These are phyloP conservation scores for Dendrocincla fuliginosa DNA, from an alignment of 2,797 vertebrate genomes.

Conservation along the genomic window DNA sequence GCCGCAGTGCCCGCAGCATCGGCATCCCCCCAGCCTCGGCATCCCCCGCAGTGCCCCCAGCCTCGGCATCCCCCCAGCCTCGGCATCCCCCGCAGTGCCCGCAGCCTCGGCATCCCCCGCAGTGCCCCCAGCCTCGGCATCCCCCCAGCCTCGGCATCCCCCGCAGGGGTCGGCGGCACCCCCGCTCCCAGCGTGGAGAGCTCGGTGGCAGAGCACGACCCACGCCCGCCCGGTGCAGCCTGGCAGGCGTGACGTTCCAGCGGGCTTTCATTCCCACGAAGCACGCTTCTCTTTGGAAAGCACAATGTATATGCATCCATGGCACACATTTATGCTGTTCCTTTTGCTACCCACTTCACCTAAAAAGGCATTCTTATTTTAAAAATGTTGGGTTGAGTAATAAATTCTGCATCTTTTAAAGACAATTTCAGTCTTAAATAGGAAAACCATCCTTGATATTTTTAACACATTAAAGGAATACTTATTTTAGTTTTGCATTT, in stretches of 20 bases:
- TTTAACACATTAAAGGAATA: not conserved
- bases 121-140: too few relatives aligned
- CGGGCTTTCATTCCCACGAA: rapidly evolving
- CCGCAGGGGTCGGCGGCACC: not conserved
- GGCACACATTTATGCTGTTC: rapidly evolving
- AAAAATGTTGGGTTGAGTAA: not conserved
- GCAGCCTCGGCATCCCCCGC: too few relatives aligned
- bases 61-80: too few relatives aligned
- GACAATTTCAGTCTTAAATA: not conserved
- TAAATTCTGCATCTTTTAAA: not conserved
- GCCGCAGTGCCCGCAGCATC: constrained; percentile 23
- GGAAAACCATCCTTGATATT: not conserved
- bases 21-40: too few relatives aligned
- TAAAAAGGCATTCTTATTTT: not conserved
- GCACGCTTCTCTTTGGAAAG: rapidly evolving
- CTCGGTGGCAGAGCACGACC: not conserved
- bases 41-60: too few relatives aligned
- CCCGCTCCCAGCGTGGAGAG: not conserved
- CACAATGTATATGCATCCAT: rapidly evolving
- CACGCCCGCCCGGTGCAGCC: not conserved
- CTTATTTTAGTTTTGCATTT: not conserved
- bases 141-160: too few relatives aligned
- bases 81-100: too few relatives aligned
- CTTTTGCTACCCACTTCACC: rapidly evolving
- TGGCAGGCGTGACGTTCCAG: rapidly evolving